Conservation (phyloP, 2,113 vertebrate genomes). For the Syrrhaptes paradoxus region DNA sequence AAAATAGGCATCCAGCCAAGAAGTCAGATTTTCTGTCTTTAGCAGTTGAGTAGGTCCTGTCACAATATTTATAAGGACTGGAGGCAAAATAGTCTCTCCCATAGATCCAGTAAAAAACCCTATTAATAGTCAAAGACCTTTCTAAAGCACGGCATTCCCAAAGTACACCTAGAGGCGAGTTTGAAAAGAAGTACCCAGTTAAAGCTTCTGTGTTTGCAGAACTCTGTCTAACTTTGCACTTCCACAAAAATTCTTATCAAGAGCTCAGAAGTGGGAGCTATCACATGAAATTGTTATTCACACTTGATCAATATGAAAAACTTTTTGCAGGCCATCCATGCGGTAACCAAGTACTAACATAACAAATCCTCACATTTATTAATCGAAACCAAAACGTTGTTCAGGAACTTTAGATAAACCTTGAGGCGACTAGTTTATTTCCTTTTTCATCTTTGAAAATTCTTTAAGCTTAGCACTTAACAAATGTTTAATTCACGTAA, state of each 20-base stretch:
- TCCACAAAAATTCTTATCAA: background rate
- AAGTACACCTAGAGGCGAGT: background rate
- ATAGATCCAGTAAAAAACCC: background rate
- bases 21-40: background rate
- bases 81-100: background rate
- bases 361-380: background rate
- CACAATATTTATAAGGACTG: background rate
- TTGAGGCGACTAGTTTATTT: background rate
- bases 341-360: background rate
- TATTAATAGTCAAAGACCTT: background rate
- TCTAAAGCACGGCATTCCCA: background rate
- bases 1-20: background rate
- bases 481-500: background rate
- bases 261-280: background rate
- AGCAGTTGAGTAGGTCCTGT: background rate
- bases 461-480: background rate
- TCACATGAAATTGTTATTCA: background rate
- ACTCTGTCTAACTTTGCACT: background rate
- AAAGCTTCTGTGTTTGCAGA: background rate
- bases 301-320: background rate
- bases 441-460: background rate
- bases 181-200: background rate
- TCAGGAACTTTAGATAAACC: background rate
- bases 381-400: background rate
- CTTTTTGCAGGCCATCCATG: background rate